Evolutionary conservation across 1,140 invertebrate species (phyloP), one percentile per base, ranked within the genome.

Genomic region (Neodiprion fabricii): DNA sequence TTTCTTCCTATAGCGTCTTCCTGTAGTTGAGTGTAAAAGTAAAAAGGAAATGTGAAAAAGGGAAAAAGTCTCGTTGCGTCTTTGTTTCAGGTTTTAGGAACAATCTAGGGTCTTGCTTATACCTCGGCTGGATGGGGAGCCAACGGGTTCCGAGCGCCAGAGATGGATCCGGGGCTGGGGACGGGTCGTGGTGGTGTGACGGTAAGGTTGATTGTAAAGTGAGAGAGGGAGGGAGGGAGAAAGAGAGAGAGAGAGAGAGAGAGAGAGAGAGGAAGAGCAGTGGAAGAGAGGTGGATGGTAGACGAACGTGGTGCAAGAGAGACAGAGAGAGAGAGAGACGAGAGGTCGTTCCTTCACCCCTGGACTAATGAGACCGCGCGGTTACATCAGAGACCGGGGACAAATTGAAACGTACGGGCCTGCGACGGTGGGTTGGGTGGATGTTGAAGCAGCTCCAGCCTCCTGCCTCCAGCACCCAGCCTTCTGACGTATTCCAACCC

Each of bases 371-470:
- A 86, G 84, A 86, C 82, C 81, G 85, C 81, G 81, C 79, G 83
- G 84, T 87, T 86, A 85, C 83, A 85, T 85, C 84, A 86, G 79
- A 85, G 81, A 77, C 83, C 79, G 79, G 77, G 79, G 84, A 87
- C 85, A 87, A 87, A 87, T 87, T 87, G 85, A 87, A 87, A 87
- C 82, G 85, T 84, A 85, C 85, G 85, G 85, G 81, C 79, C 84
- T 81, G 79, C 76, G 84, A 84, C 81, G 83, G 78, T 75, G 65
- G 72, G 74, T 49, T 74, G 72, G 40, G 67, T 14, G 21, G 67
- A 69, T 21, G 21, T 21, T 69, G 67, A 21, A 69, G 67, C 40
- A 23, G 67, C 67, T 69, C 40, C 40, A 69, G 67, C 67, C 67
- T 21, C 21, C 21, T 21, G 17, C 40, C 40, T 69, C 17, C 67